Conservation (phyloP, 2,888 invertebrate genomes). For the Heliconius ismenius region DNA sequence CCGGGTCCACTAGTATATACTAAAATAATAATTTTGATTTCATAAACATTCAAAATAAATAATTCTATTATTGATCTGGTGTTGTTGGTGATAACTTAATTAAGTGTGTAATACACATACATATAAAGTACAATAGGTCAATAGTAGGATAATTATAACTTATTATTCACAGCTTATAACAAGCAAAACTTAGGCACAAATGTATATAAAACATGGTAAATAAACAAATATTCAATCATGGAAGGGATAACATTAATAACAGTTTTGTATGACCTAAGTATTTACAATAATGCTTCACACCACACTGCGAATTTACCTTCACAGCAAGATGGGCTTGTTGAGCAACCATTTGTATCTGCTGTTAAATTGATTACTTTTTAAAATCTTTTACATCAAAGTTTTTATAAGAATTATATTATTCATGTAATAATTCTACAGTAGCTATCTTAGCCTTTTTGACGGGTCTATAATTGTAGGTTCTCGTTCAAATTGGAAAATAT, state of each 20-base stretch:
- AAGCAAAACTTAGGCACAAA: background rate
- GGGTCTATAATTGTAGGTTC: too few relatives aligned
- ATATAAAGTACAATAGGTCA: background rate
- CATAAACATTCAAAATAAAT: background rate
- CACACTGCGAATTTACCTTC: constrained; percentile 60
- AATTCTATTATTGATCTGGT: background rate
- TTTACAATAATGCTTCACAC: constrained; percentile 28
- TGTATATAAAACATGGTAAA: background rate
- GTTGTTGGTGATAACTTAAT: background rate
- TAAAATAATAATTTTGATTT: background rate
- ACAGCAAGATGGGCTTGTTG: constrained; percentile 68
- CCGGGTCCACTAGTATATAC: background rate
- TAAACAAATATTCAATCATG: background rate
- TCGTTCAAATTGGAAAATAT: background rate
- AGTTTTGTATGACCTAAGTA: background rate
- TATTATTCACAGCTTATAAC: constrained; percentile 3
- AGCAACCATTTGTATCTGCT: constrained; percentile 64
- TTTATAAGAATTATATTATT: too few relatives aligned
- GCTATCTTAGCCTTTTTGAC: too few relatives aligned
- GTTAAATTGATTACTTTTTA: constrained; percentile 46
- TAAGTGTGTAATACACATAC: background rate
- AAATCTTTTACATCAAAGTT: background rate
- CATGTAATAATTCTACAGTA: too few relatives aligned
- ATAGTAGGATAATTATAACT: constrained; percentile 23
- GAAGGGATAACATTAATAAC: background rate